phyloP scores from a whole-genome alignment of 2,888 invertebrate genomes.

The Cabera pusaria region DNA sequence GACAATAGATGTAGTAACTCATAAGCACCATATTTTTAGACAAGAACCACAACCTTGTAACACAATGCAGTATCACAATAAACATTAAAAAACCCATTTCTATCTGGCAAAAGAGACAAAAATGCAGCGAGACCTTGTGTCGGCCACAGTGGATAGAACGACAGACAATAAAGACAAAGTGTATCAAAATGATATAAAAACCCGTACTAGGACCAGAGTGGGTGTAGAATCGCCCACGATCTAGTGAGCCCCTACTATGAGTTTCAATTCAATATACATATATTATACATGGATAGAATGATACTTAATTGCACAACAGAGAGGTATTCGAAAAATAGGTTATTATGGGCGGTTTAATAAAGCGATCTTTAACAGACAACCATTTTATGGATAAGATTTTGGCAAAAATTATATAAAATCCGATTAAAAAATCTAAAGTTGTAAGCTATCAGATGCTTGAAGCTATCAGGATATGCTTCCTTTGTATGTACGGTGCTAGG shows the following conservation, averaged over 20 bases:
- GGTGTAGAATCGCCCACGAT: constrained; percentile 12
- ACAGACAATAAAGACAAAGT: constrained; percentile 34
- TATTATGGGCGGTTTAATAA: too few relatives aligned
- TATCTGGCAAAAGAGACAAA: constrained; percentile 25
- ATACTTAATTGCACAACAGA: too few relatives aligned
- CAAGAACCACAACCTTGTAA: constrained; percentile 19
- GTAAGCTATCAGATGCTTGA: too few relatives aligned
- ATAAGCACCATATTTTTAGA: constrained; percentile 8
- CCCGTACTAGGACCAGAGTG: constrained; percentile 30
- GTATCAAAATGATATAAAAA: constrained; percentile 39
- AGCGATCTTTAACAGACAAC: too few relatives aligned
- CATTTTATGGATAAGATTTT: too few relatives aligned
- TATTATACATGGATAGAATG: too few relatives aligned
- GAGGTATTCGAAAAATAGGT: too few relatives aligned
- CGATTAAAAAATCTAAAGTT: too few relatives aligned
- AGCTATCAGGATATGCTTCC: too few relatives aligned
- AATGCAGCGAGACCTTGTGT: constrained; percentile 31
- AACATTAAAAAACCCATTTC: constrained; percentile 14
- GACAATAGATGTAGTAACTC: constrained; percentile 1
- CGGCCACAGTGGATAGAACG: constrained; percentile 32
- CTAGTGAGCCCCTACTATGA: constrained; percentile 13
- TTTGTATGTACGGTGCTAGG: too few relatives aligned
- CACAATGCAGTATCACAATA: constrained; percentile 20
- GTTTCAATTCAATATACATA: background rate
- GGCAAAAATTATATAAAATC: too few relatives aligned